Conservation (phyloP, 2,888 invertebrate species). For the Nineta flava region DNA sequence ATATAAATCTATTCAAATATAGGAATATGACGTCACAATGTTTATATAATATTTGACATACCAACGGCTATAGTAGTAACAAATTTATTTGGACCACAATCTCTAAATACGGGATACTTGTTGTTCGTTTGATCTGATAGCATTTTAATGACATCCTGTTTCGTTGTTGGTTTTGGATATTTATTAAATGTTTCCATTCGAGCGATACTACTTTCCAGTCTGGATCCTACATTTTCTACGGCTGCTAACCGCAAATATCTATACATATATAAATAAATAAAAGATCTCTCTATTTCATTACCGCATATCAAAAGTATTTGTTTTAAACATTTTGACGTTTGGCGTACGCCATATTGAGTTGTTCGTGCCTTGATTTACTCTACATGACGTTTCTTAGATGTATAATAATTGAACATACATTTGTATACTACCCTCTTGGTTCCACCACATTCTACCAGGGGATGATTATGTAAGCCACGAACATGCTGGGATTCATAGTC, state of each 20-base stretch:
- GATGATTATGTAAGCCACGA: too few relatives aligned
- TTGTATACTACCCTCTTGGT: too few relatives aligned
- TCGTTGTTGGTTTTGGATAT: constrained; percentile 37
- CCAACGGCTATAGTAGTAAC: constrained; percentile 71
- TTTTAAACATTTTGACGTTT: too few relatives aligned
- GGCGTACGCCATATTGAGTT: too few relatives aligned
- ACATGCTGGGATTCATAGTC: too few relatives aligned
- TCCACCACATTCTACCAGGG: too few relatives aligned
- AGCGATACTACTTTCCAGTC: constrained; percentile 52
- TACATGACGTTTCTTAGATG: too few relatives aligned
- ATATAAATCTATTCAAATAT: too few relatives aligned
- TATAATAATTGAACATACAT: too few relatives aligned
- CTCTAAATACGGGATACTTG: constrained; percentile 54
- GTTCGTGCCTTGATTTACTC: too few relatives aligned
- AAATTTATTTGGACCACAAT: constrained; percentile 36
- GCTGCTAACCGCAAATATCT: constrained; percentile 56
- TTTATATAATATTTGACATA: constrained; percentile 22
- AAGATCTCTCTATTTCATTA: too few relatives aligned
- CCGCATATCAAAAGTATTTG: too few relatives aligned
- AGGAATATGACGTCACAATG: not conserved
- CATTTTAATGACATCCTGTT: constrained; percentile 51
- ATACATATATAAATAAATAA: constrained; percentile 12
- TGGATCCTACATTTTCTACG: constrained; percentile 43
- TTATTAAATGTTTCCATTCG: constrained; percentile 46
- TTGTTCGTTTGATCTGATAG: constrained; percentile 55